phyloP scores from a whole-genome alignment of 2,888 invertebrate genomes.

The Ariolimax columbianus region DNA sequence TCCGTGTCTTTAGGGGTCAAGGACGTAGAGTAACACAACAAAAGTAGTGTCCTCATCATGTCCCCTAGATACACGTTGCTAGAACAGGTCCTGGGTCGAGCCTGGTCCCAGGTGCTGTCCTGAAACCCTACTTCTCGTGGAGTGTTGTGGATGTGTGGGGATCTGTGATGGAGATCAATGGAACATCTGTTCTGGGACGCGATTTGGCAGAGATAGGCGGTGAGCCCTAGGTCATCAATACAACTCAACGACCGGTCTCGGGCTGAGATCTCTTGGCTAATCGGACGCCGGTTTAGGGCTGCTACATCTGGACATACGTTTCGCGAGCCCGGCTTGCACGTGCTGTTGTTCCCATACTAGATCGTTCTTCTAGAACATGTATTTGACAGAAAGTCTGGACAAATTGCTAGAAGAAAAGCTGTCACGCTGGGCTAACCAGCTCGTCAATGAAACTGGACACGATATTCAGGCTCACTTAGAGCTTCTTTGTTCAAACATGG shows the following conservation, averaged over 20 bases:
- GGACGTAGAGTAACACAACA: too few relatives aligned
- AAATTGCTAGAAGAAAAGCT: background rate
- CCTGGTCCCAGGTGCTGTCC: too few relatives aligned
- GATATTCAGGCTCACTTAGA: too few relatives aligned
- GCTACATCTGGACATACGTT: background rate
- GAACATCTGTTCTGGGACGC: background rate
- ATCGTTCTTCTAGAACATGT: background rate
- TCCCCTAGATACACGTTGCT: too few relatives aligned
- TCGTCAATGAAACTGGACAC: too few relatives aligned
- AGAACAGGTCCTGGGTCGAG: too few relatives aligned
- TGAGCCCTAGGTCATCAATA: slow-evolving; percentile 1
- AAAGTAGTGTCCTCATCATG: too few relatives aligned
- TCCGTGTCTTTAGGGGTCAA: too few relatives aligned
- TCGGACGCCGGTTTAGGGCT: background rate
- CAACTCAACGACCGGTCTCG: background rate
- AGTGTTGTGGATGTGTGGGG: too few relatives aligned
- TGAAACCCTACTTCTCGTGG: too few relatives aligned
- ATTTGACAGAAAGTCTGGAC: background rate
- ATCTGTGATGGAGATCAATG: slow-evolving; percentile 4
- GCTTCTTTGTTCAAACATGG: too few relatives aligned
- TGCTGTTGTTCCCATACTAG: background rate
- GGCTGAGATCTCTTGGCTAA: background rate
- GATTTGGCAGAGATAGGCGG: background rate
- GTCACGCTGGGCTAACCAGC: too few relatives aligned
- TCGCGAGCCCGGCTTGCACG: background rate